phyloP scores from a whole-genome alignment of 1,140 invertebrate genomes.

The Lanistes nyassanus region DNA sequence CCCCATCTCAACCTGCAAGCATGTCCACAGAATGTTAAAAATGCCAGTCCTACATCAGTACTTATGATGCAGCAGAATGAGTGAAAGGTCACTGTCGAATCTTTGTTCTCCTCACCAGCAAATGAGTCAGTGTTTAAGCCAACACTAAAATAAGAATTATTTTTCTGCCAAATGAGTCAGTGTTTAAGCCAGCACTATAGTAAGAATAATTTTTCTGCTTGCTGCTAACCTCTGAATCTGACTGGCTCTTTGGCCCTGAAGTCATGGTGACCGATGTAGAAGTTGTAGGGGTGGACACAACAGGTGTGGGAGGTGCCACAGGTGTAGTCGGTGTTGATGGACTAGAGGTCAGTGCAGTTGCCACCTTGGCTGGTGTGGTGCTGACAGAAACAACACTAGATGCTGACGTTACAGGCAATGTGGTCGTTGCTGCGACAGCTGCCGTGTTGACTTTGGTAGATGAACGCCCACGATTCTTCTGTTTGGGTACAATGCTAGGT shows the following conservation, averaged over 20 bases:
- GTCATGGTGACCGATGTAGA: constrained; percentile 26
- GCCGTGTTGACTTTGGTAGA: not conserved
- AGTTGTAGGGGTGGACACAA: constrained; percentile 32
- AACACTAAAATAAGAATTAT: not conserved
- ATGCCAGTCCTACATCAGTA: not conserved
- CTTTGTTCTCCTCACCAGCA: too few species aligned
- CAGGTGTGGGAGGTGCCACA: constrained; percentile 55
- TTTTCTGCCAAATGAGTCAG: too few species aligned
- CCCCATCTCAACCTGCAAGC: constrained; percentile 32
- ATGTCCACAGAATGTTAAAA: not conserved
- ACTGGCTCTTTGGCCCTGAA: constrained; percentile 42
- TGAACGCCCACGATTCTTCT: not conserved
- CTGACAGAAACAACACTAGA: not conserved
- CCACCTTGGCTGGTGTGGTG: constrained; percentile 58
- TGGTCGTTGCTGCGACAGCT: not conserved
- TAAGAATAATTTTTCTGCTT: not conserved
- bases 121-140: not conserved
- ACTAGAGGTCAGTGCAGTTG: constrained; percentile 30
- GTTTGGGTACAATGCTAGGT: constrained; percentile 35
- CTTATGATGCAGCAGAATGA: too few species aligned
- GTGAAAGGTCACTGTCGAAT: too few species aligned
- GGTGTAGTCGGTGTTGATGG: constrained; percentile 9
- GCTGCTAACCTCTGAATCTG: constrained; percentile 46
- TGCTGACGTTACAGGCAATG: not conserved
- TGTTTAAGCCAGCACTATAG: not conserved